Evolutionary conservation across 2,113 vertebrate species (phyloP).

Genomic region (Siniperca knerii): DNA sequence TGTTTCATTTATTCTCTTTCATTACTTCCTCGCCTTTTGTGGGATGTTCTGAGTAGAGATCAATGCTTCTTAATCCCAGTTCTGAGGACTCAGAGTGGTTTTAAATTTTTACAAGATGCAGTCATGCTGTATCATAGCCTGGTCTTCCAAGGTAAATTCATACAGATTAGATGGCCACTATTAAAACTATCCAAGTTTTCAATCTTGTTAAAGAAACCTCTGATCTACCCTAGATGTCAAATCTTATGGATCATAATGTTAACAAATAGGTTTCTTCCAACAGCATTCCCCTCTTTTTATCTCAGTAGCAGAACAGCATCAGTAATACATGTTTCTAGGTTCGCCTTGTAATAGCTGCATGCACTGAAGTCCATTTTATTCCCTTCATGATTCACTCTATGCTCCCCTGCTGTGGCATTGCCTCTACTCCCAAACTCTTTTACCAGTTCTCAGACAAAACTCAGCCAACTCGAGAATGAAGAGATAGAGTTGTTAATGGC

Average conservation of each 20-base stretch:
- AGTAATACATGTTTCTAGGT: not conserved
- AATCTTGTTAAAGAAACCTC: not conserved
- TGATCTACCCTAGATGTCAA: not conserved
- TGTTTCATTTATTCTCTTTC: slow-evolving; percentile 37
- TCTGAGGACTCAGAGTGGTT: slow-evolving; percentile 6
- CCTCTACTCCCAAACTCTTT: slow-evolving; percentile 9
- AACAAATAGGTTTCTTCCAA: not conserved
- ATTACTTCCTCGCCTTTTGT: slow-evolving; percentile 25
- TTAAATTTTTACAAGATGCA: slow-evolving; percentile 19
- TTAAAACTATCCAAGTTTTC: slow-evolving; percentile 1
- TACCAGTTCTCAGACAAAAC: slow-evolving; percentile 18
- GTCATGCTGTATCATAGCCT: not conserved
- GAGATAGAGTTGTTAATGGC: slow-evolving; percentile 3
- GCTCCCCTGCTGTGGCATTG: slow-evolving; percentile 26
- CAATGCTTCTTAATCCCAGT: slow-evolving; percentile 19
- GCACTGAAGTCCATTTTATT: slow-evolving; percentile 44
- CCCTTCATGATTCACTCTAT: slow-evolving; percentile 21
- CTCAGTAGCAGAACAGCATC: not conserved
- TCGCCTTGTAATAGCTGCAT: slow-evolving; percentile 22
- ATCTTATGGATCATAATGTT: not conserved
- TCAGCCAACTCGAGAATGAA: slow-evolving; percentile 13
- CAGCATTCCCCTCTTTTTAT: not conserved
- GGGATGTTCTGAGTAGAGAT: slow-evolving; percentile 4
- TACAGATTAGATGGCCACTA: not conserved
- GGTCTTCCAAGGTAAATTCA: not conserved